Percentiles rank a stretch among this genome's conserved stretches.
Conservation (phyloP, 1,140 invertebrate genomes). For the Aporrectodea caliginosa region DNA sequence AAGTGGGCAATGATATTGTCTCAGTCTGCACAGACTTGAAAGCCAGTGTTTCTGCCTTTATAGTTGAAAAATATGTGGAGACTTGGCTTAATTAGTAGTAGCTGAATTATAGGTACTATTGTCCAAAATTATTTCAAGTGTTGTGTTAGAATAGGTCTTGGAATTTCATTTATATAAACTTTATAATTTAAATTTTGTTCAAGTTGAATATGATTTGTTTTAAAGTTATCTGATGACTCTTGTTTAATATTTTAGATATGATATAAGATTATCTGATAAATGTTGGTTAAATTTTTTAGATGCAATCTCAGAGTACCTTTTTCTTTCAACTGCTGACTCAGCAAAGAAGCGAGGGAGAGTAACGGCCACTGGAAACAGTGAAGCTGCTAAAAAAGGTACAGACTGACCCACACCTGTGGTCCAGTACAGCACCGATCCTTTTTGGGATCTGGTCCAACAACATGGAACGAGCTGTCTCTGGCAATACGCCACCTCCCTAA, state of each 20-base stretch:
- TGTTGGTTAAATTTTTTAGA: not conserved
- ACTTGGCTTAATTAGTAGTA: no score
- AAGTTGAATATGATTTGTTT: not conserved
- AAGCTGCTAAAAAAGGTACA: not conserved
- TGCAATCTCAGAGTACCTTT: not conserved
- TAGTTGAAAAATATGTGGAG: no score
- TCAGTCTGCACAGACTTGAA: no score
- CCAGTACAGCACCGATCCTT: not conserved
- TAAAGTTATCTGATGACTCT: not conserved
- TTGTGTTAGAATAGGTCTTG: not conserved
- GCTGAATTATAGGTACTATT: no score
- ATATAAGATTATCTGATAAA: not conserved
- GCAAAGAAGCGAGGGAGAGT: not conserved
- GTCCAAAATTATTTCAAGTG: no score
- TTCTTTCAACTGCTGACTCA: not conserved
- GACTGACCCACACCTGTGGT: not conserved
- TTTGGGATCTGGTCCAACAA: not conserved
- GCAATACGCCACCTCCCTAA: no score
- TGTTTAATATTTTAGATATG: not conserved
- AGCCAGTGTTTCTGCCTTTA: no score
- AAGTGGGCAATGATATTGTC: no score
- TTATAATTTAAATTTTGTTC: not conserved
- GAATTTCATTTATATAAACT: not conserved
- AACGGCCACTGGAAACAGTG: not conserved
- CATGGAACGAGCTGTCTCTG: not conserved